Evolutionary conservation across 1,140 invertebrate species (phyloP), one percentile per base, ranked within the genome.

Genomic region (Ceratina australensis): DNA sequence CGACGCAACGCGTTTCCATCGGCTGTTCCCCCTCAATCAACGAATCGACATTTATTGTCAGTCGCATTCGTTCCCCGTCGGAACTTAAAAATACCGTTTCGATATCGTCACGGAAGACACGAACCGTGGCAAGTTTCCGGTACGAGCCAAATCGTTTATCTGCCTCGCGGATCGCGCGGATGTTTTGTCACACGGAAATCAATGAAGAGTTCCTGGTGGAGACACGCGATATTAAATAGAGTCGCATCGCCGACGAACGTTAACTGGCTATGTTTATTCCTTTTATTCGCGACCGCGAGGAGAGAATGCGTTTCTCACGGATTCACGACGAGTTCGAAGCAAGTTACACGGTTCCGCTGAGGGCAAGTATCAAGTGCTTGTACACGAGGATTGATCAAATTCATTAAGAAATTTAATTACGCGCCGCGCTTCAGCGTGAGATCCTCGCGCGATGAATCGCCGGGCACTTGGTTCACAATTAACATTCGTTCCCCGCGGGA

Each of bases 31-130:
- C 67, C 20, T 69, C 67, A 22, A 69, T 69, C 67, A 56, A 56
- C 52, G 26, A 26, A 56, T 56, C 67, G 67, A 69, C 67, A 20
- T 69, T 69, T 69, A 69, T 69, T 69, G 67, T 33, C 67, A 57
- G 67, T 42, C 20, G 26, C 67, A 49, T 57, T 56, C 52, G n/a
- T 49, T 56, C 22, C 18, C 16, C 26, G 54, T 22, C 33, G 24
- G 54, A 33, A 68, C 54, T 68, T 68, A 68, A 67, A 75, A 47
- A 28, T 33, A 59, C 24, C 33, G 64, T 68, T 59, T 49, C 54
- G 64, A 56, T 67, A 74, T 47, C 72, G 63, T 12, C 13, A 26
- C 63, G 63, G 52, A 42, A 59, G 24, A 22, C 56, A 67, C 61
- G 52, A 59, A 33, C 52, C 33, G 54, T 26, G 26, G 20, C 68